Percentiles rank a stretch among this genome's conserved stretches.
Conservation (phyloP, 2,888 invertebrate genomes). For the Buathra laborator region DNA sequence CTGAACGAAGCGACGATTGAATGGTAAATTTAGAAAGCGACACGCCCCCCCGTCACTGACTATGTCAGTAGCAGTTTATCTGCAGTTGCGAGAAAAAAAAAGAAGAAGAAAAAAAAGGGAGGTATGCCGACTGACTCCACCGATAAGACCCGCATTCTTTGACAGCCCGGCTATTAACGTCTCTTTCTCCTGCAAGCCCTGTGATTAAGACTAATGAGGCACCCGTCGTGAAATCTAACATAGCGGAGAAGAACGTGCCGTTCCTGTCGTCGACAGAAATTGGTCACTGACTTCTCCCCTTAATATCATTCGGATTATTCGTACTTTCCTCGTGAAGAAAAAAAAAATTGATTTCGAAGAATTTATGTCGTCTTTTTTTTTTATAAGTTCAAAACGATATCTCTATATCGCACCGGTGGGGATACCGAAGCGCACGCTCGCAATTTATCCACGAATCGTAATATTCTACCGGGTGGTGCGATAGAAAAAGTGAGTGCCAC, state of each 20-base stretch:
- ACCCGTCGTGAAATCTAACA: conserved; percentile 49
- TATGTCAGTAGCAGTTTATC: background rate
- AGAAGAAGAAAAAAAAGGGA: background rate
- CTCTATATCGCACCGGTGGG: background rate
- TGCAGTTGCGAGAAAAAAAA: background rate
- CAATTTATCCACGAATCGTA: background rate
- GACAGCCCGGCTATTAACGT: conserved; percentile 57
- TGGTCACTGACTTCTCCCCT: background rate
- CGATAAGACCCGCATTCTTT: conserved; percentile 61
- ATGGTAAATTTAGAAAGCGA: conserved; percentile 9
- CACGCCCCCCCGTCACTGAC: background rate
- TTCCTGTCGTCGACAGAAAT: conserved; percentile 5
- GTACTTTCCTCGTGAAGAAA: background rate
- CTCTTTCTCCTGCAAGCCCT: conserved; percentile 44
- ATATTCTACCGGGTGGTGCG: background rate
- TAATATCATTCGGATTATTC: conserved; percentile 15
- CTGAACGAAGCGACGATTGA: background rate
- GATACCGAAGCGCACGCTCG: background rate
- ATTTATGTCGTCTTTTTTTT: background rate
- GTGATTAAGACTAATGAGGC: conserved; percentile 68
- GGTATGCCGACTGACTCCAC: conserved; percentile 16
- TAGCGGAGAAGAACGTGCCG: conserved; percentile 8
- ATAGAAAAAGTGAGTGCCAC: background rate
- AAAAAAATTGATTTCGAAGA: too few species aligned
- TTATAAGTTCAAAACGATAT: background rate